A percentile compares a stretch with the other conserved stretches of the same genome.
Evolutionary conservation across 1,140 invertebrate species (phyloP).

Genomic region (Macrobrachium nipponense): DNA sequence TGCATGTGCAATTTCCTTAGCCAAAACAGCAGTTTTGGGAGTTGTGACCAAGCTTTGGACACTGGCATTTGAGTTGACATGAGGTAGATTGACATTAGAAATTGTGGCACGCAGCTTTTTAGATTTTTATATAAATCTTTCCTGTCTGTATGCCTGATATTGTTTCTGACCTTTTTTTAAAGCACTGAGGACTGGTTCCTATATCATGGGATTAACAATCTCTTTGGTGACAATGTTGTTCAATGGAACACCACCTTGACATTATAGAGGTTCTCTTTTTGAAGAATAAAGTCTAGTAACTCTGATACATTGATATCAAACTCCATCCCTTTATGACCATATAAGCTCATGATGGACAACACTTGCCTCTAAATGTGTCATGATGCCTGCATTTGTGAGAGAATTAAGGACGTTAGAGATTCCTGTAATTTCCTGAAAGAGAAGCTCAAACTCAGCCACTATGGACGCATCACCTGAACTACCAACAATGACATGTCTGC

Average conservation of each 20-base stretch:
- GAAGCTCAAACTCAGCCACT: no score
- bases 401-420: not conserved
- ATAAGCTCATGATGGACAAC: slow-evolving; percentile 8
- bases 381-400: no score
- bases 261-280: slow-evolving; percentile 13
- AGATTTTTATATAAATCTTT: no score
- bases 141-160: no score
- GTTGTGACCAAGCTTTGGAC: no score
- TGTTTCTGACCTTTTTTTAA: no score
- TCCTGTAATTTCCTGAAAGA: slow-evolving; percentile 7
- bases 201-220: not conserved
- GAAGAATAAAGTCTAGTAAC: not conserved
- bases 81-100: no score
- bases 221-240: slow-evolving; percentile 19
- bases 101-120: no score
- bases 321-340: slow-evolving; percentile 12
- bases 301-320: slow-evolving; percentile 4
- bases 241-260: slow-evolving; percentile 9
- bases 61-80: no score
- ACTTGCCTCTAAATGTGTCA: slow-evolving; percentile 2
- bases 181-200: not conserved
- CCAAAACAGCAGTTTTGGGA: no score
- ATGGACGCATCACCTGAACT: slow-evolving; percentile 1
- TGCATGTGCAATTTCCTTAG: no score
- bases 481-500: slow-evolving; percentile 15